These are phyloP conservation scores for Drosophila hydei DNA, from an alignment of 1,140 invertebrate genomes.

Conservation along the genomic window DNA sequence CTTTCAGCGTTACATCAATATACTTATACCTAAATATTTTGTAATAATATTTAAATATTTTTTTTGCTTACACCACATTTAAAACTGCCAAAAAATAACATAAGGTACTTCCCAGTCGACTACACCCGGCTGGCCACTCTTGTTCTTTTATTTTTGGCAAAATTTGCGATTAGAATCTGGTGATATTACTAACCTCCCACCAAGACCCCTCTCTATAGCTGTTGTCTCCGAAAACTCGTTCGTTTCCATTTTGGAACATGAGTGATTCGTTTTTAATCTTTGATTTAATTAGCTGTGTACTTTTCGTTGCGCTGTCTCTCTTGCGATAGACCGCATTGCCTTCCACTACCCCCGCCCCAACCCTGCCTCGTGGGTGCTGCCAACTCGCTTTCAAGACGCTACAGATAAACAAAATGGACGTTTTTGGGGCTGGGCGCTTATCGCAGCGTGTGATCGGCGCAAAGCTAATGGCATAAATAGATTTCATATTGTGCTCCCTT, in stretches of 20 bases:
- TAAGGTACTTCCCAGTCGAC: neutral
- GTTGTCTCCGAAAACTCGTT: slow-evolving; percentile 33
- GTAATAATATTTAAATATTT: neutral
- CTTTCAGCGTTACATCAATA: too few relatives aligned
- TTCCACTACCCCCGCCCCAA: neutral
- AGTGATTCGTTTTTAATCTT: slow-evolving; percentile 80
- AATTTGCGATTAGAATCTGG: slow-evolving; percentile 55
- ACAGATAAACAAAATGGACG: slow-evolving; percentile 64
- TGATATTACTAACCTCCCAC: slow-evolving; percentile 24
- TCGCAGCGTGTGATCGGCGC: slow-evolving; percentile 67
- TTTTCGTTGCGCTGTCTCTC: slow-evolving; percentile 22
- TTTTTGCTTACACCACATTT: too few relatives aligned
- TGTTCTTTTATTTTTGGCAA: slow-evolving; percentile 44
- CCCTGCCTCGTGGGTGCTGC: neutral
- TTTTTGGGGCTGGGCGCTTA: slow-evolving; percentile 36
- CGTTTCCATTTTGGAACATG: slow-evolving; percentile 63
- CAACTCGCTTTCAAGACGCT: slow-evolving; percentile 18
- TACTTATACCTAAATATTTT: too few relatives aligned
- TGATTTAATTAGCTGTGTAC: slow-evolving; percentile 65
- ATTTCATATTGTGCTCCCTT: slow-evolving; percentile 67
- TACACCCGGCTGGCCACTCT: neutral
- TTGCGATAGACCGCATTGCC: too few relatives aligned
- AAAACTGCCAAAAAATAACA: too few relatives aligned
- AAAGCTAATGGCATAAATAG: slow-evolving; percentile 82
- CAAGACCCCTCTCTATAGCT: neutral